Evolutionary conservation across 2,888 invertebrate genomes (phyloP), one percentile per base, ranked within the genome.

Genomic region (Yponomeuta malinellus): DNA sequence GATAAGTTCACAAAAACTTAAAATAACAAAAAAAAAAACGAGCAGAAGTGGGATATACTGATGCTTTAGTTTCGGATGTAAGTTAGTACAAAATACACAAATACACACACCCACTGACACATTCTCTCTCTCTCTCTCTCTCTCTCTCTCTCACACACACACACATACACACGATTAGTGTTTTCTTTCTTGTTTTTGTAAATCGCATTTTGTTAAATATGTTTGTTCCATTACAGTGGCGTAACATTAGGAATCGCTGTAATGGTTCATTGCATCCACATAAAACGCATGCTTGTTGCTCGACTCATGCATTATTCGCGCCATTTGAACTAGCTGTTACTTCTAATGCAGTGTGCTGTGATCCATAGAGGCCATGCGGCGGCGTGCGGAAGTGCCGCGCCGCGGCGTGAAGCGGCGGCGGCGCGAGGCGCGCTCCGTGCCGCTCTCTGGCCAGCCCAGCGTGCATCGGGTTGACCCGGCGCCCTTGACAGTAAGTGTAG

Each of bases 391-490:
- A 29, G 31, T 10, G 10, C 64, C 15, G 1, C 15, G 29, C 5
- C 64, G 64, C 23, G 64, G 64, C 68, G 8, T 59, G 68, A 12
- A 29, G 63, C 52, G 64, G 76, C 82, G 88, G 0, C 78, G 86
- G 1, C 83, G 89, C 10, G 86, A 88, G 73, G 82, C 89, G 10
- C 83, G 86, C 63, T 90, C 90, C 6, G 89, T 84, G 70, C 90
- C 90, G 2, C 79, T 90, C 5, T 90, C 89, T 0, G 83, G 80
- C 10, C 87, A 89, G 69, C 82, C 88, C 10, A 90, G 90, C 74
- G 74, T 81, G 0, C 88, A 89, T 37, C 37, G 10, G 12, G 15
- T 15, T 29, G 15, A 31, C 33, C n/a, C 10, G 3, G n/a, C 48
- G 15, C 3, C 12, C 6, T 9, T 63, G 23, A 23, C 64, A 10